Conservation (phyloP, 2,888 invertebrate genomes). For the Auanema sp. region DNA sequence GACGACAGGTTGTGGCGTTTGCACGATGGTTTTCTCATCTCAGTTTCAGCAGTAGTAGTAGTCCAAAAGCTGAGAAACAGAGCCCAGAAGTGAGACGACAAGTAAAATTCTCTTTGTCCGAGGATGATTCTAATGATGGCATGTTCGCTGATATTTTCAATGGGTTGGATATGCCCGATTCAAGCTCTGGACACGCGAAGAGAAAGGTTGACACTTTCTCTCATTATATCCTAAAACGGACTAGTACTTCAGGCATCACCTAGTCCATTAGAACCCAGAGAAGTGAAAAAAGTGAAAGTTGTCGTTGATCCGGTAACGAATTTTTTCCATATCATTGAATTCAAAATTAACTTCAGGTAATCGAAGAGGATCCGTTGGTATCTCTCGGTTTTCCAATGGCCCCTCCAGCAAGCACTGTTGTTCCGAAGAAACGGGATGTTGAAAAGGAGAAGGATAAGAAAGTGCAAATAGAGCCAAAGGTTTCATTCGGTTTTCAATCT, state of each 20-base stretch:
- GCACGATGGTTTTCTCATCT: neutral
- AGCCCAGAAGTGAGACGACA: neutral
- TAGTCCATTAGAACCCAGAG: neutral
- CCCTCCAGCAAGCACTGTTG: slow-evolving; percentile 16
- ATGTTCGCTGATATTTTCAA: slow-evolving; percentile 3
- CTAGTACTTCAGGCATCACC: slow-evolving; percentile 12
- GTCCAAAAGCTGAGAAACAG: neutral
- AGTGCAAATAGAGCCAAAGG: slow-evolving; percentile 8
- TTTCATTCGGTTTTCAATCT: slow-evolving; percentile 8
- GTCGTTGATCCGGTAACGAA: slow-evolving; percentile 3
- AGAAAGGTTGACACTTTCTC: slow-evolving; percentile 5
- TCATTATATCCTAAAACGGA: no score
- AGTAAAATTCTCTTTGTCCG: neutral
- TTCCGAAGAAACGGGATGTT: slow-evolving; percentile 11
- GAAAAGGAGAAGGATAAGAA: slow-evolving; percentile 5
- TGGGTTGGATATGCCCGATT: slow-evolving; percentile 7
- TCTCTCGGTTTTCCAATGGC: slow-evolving; percentile 6
- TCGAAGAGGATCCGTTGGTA: slow-evolving; percentile 13
- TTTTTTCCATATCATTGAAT: neutral
- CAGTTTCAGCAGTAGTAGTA: neutral
- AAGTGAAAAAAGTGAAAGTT: slow-evolving; percentile 9
- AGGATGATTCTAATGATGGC: slow-evolving; percentile 9
- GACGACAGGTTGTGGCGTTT: neutral
- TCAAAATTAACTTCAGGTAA: slow-evolving; percentile 2
- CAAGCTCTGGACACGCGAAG: neutral